Base-by-base conservation (phyloP, 2,113 vertebrate genomes). In the Romanogobio albipinnatus region DNA sequence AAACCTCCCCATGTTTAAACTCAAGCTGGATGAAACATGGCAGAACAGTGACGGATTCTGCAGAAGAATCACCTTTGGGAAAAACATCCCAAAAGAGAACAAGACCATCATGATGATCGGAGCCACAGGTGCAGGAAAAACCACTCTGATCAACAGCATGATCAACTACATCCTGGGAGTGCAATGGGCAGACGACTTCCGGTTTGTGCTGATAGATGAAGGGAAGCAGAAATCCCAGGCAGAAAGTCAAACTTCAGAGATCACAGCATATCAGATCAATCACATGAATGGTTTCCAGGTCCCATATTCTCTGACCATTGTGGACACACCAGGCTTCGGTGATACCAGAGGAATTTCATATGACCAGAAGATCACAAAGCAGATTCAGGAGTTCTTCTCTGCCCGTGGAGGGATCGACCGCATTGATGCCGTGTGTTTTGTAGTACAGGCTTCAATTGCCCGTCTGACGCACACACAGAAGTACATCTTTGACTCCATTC, bases 111-210 rank as follows among this genome's bases (percentile, higher is more conserved):
- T 53, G 51, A 53, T 53, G 51, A 53, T 53, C 2, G 51, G 51
- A 53, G 15, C 88, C 10, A 92, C 89, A 1, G 73, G 73, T 29
- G 75, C 91, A 58, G 92, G 92, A 9, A 93, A 92, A 74, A 85
- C 82, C 1, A 91, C 88, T 4, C 81, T 92, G 2, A 87, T 92
- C 39, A 88, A 91, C 26, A 85, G 81, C 10, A 90, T 92, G 88
- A 49, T 89, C 62, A 93, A 91, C 76, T 90, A 89, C 24, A 90
- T 91, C 11, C 76, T 93, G 36, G 90, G 90, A 4, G 89, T 92
- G 33, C 0, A 90, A 17, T 91, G 91, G 91, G 53, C 64, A 47
- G 90, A 92, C 8, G 1, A 64, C 0, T 88, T 85, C 80, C 73
- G 89, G 61, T 62, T 62, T 29, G 61, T 62, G 61, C 24, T 62